These are phyloP conservation scores for Pelosia muscerda DNA, from an alignment of 2,888 invertebrate species.

Conservation along the genomic window DNA sequence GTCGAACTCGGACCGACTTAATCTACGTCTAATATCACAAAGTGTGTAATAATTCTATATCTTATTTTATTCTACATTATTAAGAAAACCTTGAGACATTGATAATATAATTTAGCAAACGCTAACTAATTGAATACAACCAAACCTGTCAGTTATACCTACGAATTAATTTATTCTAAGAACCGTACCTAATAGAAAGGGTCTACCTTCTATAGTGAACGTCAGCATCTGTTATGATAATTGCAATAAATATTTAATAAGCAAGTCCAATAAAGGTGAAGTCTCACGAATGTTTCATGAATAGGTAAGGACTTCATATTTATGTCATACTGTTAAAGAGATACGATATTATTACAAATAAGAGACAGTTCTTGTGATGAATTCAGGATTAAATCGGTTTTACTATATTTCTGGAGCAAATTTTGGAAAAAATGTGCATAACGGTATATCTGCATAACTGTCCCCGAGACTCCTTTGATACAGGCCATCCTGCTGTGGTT, in stretches of 20 bases:
- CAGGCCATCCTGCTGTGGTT: too few relatives aligned
- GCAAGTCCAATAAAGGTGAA: slow-evolving; percentile 7
- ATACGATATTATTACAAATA: not conserved
- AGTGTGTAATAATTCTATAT: too few relatives aligned
- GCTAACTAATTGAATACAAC: not conserved
- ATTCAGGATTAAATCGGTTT: not conserved
- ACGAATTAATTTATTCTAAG: slow-evolving; percentile 4
- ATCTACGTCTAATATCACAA: too few relatives aligned
- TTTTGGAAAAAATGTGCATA: too few relatives aligned
- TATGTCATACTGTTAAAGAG: not conserved
- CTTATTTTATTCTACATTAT: not conserved
- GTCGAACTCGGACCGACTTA: too few relatives aligned
- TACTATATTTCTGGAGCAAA: not conserved
- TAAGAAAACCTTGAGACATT: not conserved
- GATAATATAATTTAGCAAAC: not conserved
- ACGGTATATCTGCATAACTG: too few relatives aligned
- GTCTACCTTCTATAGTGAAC: slow-evolving; percentile 5
- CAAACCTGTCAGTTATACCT: not conserved
- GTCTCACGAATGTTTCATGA: slow-evolving; percentile 22
- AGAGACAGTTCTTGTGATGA: not conserved
- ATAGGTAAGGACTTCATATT: not conserved
- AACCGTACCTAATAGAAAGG: slow-evolving; percentile 8
- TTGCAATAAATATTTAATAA: slow-evolving; percentile 11
- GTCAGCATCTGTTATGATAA: slow-evolving; percentile 14
- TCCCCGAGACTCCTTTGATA: too few relatives aligned